Evolutionary conservation across 2,113 vertebrate species (phyloP).

Genomic region (Nibea albiflora): DNA sequence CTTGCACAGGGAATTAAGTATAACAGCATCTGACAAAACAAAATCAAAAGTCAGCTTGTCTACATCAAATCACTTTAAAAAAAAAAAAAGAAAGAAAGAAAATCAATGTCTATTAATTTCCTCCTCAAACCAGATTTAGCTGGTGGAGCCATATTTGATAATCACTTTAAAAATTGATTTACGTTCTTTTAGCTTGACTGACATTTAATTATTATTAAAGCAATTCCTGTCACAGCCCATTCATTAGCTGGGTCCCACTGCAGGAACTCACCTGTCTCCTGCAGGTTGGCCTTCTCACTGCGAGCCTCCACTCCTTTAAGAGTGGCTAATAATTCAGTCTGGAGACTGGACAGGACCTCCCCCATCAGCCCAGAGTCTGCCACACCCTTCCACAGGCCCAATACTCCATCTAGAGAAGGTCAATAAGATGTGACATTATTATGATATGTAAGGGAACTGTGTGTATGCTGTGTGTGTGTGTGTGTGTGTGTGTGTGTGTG

Average conservation of each 20-base stretch:
- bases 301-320: slow-evolving; percentile 89
- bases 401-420: slow-evolving; percentile 85
- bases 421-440: slow-evolving; percentile 5
- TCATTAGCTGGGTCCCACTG: neutral
- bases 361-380: slow-evolving; percentile 93
- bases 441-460: slow-evolving; percentile 6
- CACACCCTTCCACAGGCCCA: slow-evolving; percentile 94
- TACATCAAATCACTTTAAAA: slow-evolving; percentile 6
- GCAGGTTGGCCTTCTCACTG: slow-evolving; percentile 87
- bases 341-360: slow-evolving; percentile 92
- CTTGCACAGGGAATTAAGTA: slow-evolving; percentile 78
- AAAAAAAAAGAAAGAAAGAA: too few species aligned
- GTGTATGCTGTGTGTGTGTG: neutral
- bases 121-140: slow-evolving; percentile 24
- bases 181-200: slow-evolving; percentile 7
- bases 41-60: slow-evolving; percentile 23
- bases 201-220: slow-evolving; percentile 5
- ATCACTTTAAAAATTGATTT: slow-evolving; percentile 5
- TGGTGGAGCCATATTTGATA: neutral
- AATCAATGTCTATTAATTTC: slow-evolving; percentile 34
- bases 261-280: slow-evolving; percentile 87
- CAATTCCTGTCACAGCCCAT: neutral
- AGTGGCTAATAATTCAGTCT: slow-evolving; percentile 90
- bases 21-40: slow-evolving; percentile 68
- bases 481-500: neutral